Evolutionary conservation across 2,888 invertebrate genomes (phyloP).

Genomic region (Trachelus tabidus): DNA sequence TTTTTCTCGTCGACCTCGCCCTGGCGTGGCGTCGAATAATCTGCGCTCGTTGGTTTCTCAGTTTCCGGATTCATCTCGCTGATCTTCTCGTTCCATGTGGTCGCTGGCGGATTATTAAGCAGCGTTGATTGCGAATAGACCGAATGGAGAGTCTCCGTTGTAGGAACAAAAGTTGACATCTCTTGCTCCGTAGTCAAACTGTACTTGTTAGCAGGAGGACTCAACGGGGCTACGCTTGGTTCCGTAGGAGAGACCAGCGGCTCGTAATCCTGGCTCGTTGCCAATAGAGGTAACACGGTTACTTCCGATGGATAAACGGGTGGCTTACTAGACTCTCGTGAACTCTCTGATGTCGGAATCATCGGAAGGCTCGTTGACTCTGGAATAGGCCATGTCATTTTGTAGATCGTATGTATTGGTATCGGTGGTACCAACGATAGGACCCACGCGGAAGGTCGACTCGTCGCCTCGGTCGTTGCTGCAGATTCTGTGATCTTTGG

Average conservation of each 20-base stretch:
- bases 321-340: not conserved
- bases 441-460: not conserved
- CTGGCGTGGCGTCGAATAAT: not conserved
- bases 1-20: slow-evolving; percentile 37
- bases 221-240: not conserved
- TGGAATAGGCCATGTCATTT: not conserved
- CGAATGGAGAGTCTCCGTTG: not conserved
- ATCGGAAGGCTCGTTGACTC: not conserved
- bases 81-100: too few species aligned
- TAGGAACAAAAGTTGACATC: not conserved
- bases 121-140: not conserved
- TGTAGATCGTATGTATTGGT: not conserved
- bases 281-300: too few species aligned
- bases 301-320: too few species aligned
- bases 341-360: not conserved
- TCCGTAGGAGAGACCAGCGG: not conserved
- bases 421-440: not conserved
- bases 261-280: too few species aligned
- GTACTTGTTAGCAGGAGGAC: not conserved
- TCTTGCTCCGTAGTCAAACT: not conserved
- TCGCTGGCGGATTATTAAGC: not conserved
- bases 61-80: not conserved
- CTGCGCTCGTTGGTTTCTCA: not conserved
- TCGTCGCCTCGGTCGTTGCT: not conserved
- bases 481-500: not conserved